Conservation (phyloP, 2,113 vertebrate genomes). For the Poeciliopsis prolifica region DNA sequence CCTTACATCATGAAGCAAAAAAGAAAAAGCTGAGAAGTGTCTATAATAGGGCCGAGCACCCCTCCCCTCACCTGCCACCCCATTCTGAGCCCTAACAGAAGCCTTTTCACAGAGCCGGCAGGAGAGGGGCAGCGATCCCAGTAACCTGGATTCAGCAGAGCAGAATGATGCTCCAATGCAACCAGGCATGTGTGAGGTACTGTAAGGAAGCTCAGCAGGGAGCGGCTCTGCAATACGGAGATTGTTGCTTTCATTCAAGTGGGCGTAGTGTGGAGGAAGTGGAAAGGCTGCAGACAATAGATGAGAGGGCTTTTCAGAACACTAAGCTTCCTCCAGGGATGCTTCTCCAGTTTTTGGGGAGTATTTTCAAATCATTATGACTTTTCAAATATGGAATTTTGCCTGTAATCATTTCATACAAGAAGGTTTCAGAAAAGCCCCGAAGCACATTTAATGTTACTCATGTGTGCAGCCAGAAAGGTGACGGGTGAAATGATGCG, state of each 20-base stretch:
- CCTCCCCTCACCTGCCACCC: constrained; percentile 43
- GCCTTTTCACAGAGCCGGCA: constrained; percentile 45
- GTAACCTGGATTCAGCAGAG: constrained; percentile 53
- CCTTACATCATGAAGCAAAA: constrained; percentile 36
- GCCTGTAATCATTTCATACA: constrained; percentile 25
- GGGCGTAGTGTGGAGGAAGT: constrained; percentile 54
- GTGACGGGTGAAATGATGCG: constrained; percentile 88
- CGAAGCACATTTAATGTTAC: constrained; percentile 21
- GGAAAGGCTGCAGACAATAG: constrained; percentile 51
- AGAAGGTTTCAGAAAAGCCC: constrained; percentile 21
- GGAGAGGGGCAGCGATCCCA: constrained; percentile 31
- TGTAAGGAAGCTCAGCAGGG: constrained; percentile 37
- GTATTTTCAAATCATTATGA: constrained; percentile 21
- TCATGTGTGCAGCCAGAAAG: constrained; percentile 33
- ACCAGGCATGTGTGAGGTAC: constrained; percentile 51
- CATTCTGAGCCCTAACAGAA: constrained; percentile 45
- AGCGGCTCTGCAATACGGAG: constrained; percentile 35
- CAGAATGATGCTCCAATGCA: constrained; percentile 51
- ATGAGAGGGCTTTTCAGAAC: constrained; percentile 34
- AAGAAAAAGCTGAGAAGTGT: constrained; percentile 30
- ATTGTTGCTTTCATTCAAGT: constrained; percentile 40
- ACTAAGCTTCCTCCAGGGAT: constrained; percentile 28
- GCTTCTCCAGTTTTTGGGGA: constrained; percentile 5
- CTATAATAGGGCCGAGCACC: constrained; percentile 5
- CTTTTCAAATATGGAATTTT: constrained; percentile 11